phyloP scores from a whole-genome alignment of 2,113 vertebrate species.

The Albula glossodonta region DNA sequence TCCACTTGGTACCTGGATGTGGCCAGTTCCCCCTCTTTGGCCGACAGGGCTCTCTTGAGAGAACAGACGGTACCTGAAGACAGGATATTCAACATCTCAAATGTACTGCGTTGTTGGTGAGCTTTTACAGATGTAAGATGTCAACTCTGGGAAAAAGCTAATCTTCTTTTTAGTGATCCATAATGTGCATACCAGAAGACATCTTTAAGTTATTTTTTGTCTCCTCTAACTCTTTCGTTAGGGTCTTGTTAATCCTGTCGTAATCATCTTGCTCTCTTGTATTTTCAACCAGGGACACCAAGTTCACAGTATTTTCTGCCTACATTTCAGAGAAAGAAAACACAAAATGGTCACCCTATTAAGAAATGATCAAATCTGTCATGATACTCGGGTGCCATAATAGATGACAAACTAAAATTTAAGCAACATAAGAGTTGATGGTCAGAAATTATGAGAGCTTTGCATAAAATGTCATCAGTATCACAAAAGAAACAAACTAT shows the following conservation, averaged over 20 bases:
- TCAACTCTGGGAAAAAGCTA: not conserved
- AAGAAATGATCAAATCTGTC: too few species aligned
- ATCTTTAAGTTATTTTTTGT: not conserved
- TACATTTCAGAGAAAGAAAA: not conserved
- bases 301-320: not conserved
- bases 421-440: too few species aligned
- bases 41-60: not conserved
- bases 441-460: too few species aligned
- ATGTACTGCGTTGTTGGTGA: not conserved
- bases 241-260: not conserved
- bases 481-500: too few species aligned
- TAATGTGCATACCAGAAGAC: not conserved
- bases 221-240: not conserved
- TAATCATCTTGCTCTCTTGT: not conserved
- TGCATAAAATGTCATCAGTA: too few species aligned
- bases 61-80: conserved; percentile 1
- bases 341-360: not conserved
- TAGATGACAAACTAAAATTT: not conserved
- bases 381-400: not conserved
- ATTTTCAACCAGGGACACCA: not conserved
- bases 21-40: not conserved
- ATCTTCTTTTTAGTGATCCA: not conserved
- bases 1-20: not conserved
- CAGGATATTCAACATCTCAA: not conserved
- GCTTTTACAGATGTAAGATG: not conserved